phyloP scores from a whole-genome alignment of 2,113 vertebrate species.

The Osmerus mordax region DNA sequence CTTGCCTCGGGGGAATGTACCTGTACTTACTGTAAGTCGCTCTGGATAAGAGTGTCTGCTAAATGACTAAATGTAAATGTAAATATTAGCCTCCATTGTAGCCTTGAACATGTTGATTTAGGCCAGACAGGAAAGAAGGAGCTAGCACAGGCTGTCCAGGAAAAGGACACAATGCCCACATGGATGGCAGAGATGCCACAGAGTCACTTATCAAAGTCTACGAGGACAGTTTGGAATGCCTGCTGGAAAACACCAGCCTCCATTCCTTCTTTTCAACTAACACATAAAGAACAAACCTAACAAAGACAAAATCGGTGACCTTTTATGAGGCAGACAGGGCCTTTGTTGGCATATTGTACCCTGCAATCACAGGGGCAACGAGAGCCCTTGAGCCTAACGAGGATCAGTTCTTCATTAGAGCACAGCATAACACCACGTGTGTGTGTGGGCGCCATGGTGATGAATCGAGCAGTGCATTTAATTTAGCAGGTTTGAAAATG shows the following conservation, averaged over 20 bases:
- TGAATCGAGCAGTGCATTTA: neutral
- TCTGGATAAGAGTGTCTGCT: too few relatives aligned
- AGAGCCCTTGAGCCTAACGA: constrained; percentile 41
- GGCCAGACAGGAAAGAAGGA: neutral
- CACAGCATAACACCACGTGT: constrained; percentile 23
- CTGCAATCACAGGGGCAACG: constrained; percentile 38
- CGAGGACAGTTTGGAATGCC: too few relatives aligned
- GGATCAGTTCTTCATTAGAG: constrained; percentile 59
- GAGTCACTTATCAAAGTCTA: neutral
- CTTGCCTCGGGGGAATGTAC: too few relatives aligned
- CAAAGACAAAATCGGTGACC: constrained; percentile 53
- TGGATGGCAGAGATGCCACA: neutral
- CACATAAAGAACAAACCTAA: constrained; percentile 24
- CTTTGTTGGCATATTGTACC: constrained; percentile 14
- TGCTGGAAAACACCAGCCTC: too few relatives aligned
- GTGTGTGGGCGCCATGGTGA: constrained; percentile 16
- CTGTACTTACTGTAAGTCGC: too few relatives aligned
- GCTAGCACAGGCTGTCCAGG: neutral
- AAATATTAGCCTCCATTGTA: neutral
- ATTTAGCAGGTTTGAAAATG: neutral
- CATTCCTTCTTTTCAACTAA: constrained; percentile 45
- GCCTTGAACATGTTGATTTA: neutral
- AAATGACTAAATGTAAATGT: too few relatives aligned
- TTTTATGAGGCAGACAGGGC: constrained; percentile 43
- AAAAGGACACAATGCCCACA: neutral